A percentile compares a stretch with the other conserved stretches of the same genome.
phyloP scores from a whole-genome alignment of 1,140 invertebrate genomes.

The Atta texana region DNA sequence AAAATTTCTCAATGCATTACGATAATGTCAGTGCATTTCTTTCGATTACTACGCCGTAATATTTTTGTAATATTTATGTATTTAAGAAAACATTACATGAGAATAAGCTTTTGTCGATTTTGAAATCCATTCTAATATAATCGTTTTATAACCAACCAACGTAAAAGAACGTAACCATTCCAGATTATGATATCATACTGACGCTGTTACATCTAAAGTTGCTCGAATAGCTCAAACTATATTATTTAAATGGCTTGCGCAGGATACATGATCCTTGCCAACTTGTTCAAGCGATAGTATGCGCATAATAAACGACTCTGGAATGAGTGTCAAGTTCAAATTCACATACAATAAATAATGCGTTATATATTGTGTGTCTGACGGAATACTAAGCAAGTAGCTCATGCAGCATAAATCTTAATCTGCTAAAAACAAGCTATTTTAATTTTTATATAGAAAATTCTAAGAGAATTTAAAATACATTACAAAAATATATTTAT shows the following conservation, averaged over 20 bases:
- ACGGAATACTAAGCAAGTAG: conserved; percentile 1
- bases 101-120: neutral
- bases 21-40: neutral
- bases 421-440: conserved; percentile 4
- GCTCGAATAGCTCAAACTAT: neutral
- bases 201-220: neutral
- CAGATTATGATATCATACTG: neutral
- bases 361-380: conserved; percentile 11
- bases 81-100: neutral
- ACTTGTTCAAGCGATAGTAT: conserved; percentile 37
- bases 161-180: neutral
- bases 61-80: neutral
- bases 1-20: neutral
- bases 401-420: conserved; percentile 20
- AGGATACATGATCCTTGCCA: conserved; percentile 65
- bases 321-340: conserved; percentile 72
- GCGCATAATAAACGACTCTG: conserved; percentile 17
- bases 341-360: conserved; percentile 61
- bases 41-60: neutral
- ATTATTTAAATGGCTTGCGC: conserved; percentile 42
- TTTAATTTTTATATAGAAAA: neutral
- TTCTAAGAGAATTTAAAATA: neutral
- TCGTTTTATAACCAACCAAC: neutral
- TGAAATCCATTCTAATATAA: neutral
- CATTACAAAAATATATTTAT: neutral